Evolutionary conservation across 2,797 vertebrate species (phyloP).

Genomic region (Eptatretus atami): DNA sequence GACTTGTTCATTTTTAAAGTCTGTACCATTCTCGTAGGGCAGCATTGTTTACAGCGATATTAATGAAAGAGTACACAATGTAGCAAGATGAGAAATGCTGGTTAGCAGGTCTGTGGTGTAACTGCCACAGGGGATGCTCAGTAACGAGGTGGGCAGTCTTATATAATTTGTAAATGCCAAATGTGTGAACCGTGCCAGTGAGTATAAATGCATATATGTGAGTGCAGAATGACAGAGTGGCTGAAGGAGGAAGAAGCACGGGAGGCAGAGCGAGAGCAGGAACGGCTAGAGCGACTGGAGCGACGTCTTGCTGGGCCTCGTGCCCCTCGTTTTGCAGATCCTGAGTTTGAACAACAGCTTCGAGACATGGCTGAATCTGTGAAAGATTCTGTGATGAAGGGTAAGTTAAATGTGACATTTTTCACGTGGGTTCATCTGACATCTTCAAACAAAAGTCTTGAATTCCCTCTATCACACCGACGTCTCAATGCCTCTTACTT

Average conservation of each 20-base stretch:
- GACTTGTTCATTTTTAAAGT: too few species aligned
- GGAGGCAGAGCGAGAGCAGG: constrained; percentile 56
- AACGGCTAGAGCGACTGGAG: constrained; percentile 38
- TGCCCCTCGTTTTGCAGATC: constrained; percentile 19
- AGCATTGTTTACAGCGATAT: too few species aligned
- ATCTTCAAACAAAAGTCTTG: background rate
- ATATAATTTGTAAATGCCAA: too few species aligned
- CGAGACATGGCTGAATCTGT: constrained; percentile 50
- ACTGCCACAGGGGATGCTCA: too few species aligned
- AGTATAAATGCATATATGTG: too few species aligned
- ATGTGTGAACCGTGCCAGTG: too few species aligned
- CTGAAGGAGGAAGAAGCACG: constrained; percentile 56
- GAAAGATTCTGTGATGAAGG: constrained; percentile 68
- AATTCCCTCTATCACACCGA: background rate
- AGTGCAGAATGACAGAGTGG: constrained; percentile 67
- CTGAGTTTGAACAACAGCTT: constrained; percentile 42
- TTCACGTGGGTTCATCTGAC: background rate
- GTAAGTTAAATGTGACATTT: constrained; percentile 13
- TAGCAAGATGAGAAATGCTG: too few species aligned
- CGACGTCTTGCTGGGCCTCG: constrained; percentile 43
- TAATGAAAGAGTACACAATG: too few species aligned
- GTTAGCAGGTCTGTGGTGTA: too few species aligned
- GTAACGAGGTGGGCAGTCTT: too few species aligned
- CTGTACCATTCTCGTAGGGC: too few species aligned
- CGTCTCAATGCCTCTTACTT: background rate